These are phyloP conservation scores for Hydrolagus affinis DNA, from an alignment of 2,113 vertebrate species.

Conservation along the genomic window DNA sequence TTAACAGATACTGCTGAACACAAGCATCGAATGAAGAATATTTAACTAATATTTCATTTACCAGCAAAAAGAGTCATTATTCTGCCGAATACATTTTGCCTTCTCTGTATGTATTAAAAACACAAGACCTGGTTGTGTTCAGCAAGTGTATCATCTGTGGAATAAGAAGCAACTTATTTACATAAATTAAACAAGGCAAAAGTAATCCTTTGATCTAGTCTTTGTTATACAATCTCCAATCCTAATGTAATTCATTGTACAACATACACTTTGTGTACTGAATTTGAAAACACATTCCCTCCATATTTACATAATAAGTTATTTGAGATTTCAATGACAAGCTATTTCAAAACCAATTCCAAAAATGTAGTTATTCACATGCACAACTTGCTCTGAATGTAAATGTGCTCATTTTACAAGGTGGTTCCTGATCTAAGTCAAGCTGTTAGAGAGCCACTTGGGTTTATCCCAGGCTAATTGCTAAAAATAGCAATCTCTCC, in stretches of 20 bases:
- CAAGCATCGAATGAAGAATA: constrained; percentile 29
- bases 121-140: constrained; percentile 21
- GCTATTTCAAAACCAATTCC: constrained; percentile 6
- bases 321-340: background rate
- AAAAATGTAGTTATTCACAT: background rate
- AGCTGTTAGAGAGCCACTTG: background rate
- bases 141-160: constrained; percentile 16
- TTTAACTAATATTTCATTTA: constrained; percentile 13
- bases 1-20: background rate
- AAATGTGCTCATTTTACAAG: background rate
- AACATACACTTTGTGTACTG: background rate
- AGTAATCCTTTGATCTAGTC: constrained; percentile 15
- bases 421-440: background rate
- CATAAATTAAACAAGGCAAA: constrained; percentile 26
- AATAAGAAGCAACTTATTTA: constrained; percentile 19
- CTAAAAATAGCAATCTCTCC: too few species aligned
- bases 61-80: background rate
- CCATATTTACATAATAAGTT: background rate
- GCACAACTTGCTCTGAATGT: background rate
- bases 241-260: background rate
- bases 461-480: too few species aligned
- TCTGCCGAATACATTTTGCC: constrained; percentile 26
- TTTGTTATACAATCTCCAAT: constrained; percentile 19
- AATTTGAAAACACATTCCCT: background rate
- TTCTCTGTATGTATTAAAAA: constrained; percentile 30